Evolutionary conservation across 2,888 invertebrate genomes (phyloP).

Genomic region (Choristoneura rosaceana): DNA sequence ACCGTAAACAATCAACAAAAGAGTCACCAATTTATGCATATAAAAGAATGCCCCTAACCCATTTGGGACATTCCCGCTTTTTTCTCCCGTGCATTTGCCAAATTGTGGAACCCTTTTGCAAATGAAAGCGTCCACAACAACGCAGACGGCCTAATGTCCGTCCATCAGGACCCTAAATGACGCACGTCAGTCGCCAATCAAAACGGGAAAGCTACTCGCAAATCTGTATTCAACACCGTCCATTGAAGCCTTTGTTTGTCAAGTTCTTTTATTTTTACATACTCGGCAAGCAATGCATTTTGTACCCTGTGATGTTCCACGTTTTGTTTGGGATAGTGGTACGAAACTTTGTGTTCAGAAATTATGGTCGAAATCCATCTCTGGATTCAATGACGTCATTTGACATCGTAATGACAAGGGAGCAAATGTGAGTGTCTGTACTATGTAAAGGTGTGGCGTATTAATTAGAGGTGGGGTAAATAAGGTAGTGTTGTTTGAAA

Average conservation of each 20-base stretch:
- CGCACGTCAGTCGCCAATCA: slow-evolving; percentile 81
- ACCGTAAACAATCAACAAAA: slow-evolving; percentile 11
- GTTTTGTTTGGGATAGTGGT: slow-evolving; percentile 46
- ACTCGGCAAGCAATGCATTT: slow-evolving; percentile 54
- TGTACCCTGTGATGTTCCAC: slow-evolving; percentile 20
- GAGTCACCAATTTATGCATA: slow-evolving; percentile 36
- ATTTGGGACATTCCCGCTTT: slow-evolving; percentile 67
- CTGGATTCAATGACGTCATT: slow-evolving; percentile 81
- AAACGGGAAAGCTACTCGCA: slow-evolving; percentile 46
- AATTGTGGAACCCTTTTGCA: slow-evolving; percentile 76
- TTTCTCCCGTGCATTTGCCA: slow-evolving; percentile 74
- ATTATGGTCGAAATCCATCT: slow-evolving; percentile 83
- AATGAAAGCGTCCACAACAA: slow-evolving; percentile 75
- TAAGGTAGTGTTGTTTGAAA: neutral
- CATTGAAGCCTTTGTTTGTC: slow-evolving; percentile 53
- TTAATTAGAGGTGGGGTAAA: slow-evolving; percentile 20
- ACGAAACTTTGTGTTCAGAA: slow-evolving; percentile 68
- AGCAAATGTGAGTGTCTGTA: slow-evolving; percentile 64
- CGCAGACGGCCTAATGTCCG: slow-evolving; percentile 82
- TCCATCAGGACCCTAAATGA: slow-evolving; percentile 83
- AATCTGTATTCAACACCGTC: slow-evolving; percentile 36
- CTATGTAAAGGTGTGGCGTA: slow-evolving; percentile 43
- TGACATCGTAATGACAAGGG: slow-evolving; percentile 80
- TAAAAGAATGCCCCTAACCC: slow-evolving; percentile 45
- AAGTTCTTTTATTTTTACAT: neutral